These are phyloP conservation scores for Bruchidius siliquastri DNA, from an alignment of 2,888 invertebrate species.

Conservation along the genomic window DNA sequence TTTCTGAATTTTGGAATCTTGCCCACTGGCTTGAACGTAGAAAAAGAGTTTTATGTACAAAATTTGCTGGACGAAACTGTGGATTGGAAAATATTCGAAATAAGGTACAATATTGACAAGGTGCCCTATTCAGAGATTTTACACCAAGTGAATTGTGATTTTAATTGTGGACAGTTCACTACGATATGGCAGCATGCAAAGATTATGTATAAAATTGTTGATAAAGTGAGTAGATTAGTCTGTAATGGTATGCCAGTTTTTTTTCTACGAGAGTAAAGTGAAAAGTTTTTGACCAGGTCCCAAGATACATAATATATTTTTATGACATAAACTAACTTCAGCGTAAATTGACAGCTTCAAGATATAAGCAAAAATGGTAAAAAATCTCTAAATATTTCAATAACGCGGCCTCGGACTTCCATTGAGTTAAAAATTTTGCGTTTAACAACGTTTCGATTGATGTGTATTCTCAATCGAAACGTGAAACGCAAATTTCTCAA, in stretches of 20 bases:
- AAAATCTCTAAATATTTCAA: too few relatives aligned
- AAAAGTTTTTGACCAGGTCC: too few relatives aligned
- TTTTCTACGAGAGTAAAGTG: too few relatives aligned
- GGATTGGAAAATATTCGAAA: conserved; percentile 35
- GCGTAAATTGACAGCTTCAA: too few relatives aligned
- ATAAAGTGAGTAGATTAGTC: conserved; percentile 12
- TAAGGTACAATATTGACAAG: conserved; percentile 27
- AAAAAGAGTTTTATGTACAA: conserved; percentile 28
- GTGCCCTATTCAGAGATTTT: conserved; percentile 20
- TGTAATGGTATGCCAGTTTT: neutral
- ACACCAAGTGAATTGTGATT: conserved; percentile 13
- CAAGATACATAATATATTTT: too few relatives aligned
- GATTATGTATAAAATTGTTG: conserved; percentile 18
- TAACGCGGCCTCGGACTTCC: too few relatives aligned
- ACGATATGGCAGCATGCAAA: conserved; percentile 1
- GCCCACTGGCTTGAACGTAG: conserved; percentile 22
- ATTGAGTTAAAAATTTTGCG: too few relatives aligned
- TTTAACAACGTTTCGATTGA: too few relatives aligned
- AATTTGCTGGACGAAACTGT: conserved; percentile 25
- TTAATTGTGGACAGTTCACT: conserved; percentile 8
- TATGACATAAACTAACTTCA: too few relatives aligned
- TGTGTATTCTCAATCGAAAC: too few relatives aligned
- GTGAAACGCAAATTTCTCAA: too few relatives aligned
- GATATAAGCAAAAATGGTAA: too few relatives aligned
- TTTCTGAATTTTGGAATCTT: conserved; percentile 34